Percentiles rank a stretch among this genome's conserved stretches.
Evolutionary conservation across 2,888 invertebrate species (phyloP).

Genomic region (Ectemnius continuus): DNA sequence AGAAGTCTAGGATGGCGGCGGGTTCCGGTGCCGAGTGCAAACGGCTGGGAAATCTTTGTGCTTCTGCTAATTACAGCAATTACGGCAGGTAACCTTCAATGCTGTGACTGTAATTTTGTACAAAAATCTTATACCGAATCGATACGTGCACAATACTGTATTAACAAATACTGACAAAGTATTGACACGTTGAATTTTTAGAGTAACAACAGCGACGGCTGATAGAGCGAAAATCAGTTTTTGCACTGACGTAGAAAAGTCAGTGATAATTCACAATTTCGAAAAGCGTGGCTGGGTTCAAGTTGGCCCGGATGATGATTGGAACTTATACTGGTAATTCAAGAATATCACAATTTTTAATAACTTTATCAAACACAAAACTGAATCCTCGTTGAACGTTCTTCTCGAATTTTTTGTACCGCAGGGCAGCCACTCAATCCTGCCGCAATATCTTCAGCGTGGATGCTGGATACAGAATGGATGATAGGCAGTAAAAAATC

Average conservation of each 20-base stretch:
- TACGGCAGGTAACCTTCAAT: conserved; percentile 66
- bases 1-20: conserved; percentile 63
- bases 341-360: conserved; percentile 5
- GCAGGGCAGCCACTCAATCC: conserved; percentile 92
- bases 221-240: conserved; percentile 82
- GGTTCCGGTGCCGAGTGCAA: conserved; percentile 61
- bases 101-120: no score
- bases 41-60: conserved; percentile 54
- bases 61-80: conserved; percentile 57
- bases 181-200: conserved; percentile 27
- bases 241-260: conserved; percentile 95
- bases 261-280: conserved; percentile 94
- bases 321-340: conserved; percentile 94
- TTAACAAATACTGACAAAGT: no score
- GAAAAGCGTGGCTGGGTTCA: conserved; percentile 94
- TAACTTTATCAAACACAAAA: not conserved
- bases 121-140: no score
- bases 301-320: conserved; percentile 93
- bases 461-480: conserved; percentile 94
- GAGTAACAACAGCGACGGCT: conserved; percentile 63
- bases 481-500: conserved; percentile 89
- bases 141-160: no score
- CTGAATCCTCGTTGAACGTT: not conserved
- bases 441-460: conserved; percentile 94
- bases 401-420: not conserved